A percentile compares a stretch with the other conserved stretches of the same genome.
phyloP scores from a whole-genome alignment of 2,797 vertebrate genomes.

The Thripadectes ignobilis region DNA sequence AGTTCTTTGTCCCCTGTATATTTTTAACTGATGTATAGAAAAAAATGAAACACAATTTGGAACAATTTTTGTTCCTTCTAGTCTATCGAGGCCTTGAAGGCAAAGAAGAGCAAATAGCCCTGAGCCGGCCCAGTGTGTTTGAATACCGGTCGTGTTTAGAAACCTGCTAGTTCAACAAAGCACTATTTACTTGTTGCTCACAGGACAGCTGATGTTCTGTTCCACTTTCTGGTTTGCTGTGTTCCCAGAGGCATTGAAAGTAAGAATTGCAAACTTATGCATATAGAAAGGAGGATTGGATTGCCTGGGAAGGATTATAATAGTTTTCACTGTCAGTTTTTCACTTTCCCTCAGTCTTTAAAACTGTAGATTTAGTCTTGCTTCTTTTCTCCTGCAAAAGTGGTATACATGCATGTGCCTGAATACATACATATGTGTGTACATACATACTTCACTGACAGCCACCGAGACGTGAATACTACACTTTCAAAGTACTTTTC shows the following conservation, averaged over 20 bases:
- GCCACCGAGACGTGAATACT: not conserved
- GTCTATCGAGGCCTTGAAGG: not conserved
- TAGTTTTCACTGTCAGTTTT: not conserved
- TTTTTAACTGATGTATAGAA: not conserved
- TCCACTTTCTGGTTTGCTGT: not conserved
- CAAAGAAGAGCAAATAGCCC: not conserved
- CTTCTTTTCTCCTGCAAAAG: not conserved
- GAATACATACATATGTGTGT: fast-evolving
- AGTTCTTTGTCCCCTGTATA: not conserved
- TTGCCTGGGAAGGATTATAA: not conserved
- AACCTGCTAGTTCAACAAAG: not conserved
- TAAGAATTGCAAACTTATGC: not conserved
- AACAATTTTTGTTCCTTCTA: not conserved
- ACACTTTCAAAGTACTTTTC: not conserved
- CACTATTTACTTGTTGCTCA: not conserved
- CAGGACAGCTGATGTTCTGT: not conserved
- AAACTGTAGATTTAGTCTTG: not conserved
- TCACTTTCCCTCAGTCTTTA: not conserved
- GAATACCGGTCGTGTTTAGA: not conserved
- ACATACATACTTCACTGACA: fast-evolving
- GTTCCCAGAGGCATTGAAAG: not conserved
- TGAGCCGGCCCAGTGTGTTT: fast-evolving
- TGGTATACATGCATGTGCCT: fast-evolving
- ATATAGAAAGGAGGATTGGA: not conserved
- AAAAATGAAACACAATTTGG: not conserved